These are phyloP conservation scores for Albula goreensis DNA, from an alignment of 2,113 vertebrate genomes.

Conservation along the genomic window DNA sequence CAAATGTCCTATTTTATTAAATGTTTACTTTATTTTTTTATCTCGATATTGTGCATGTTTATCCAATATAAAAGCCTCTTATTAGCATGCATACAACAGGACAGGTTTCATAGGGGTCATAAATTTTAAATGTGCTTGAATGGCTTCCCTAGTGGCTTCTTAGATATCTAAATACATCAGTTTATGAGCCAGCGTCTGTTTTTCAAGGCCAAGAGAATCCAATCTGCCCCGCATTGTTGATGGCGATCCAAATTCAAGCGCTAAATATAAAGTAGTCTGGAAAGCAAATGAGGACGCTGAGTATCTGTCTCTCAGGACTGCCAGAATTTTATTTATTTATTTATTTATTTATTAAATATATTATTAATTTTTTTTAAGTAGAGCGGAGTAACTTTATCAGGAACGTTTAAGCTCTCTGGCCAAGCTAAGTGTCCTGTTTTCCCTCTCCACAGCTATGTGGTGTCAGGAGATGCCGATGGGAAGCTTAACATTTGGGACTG, in stretches of 20 bases:
- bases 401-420: too few species aligned
- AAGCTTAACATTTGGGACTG: slow-evolving; percentile 99
- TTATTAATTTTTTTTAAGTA: background rate
- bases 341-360: background rate
- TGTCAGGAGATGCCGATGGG: slow-evolving; percentile 98
- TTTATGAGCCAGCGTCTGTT: background rate
- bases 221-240: background rate
- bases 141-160: background rate
- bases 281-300: background rate
- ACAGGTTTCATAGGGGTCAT: too few species aligned
- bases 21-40: background rate
- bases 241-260: background rate
- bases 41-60: background rate
- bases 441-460: slow-evolving; percentile 81
- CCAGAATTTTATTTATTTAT: background rate
- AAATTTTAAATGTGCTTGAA: background rate
- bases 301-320: background rate
- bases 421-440: background rate
- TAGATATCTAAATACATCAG: background rate
- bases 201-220: background rate
- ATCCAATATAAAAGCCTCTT: background rate
- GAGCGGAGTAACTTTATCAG: too few species aligned
- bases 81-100: background rate
- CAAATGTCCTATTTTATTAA: background rate
- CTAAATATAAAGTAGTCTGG: background rate